phyloP scores from a whole-genome alignment of 2,113 vertebrate genomes.

The Tupaia chinensis region DNA sequence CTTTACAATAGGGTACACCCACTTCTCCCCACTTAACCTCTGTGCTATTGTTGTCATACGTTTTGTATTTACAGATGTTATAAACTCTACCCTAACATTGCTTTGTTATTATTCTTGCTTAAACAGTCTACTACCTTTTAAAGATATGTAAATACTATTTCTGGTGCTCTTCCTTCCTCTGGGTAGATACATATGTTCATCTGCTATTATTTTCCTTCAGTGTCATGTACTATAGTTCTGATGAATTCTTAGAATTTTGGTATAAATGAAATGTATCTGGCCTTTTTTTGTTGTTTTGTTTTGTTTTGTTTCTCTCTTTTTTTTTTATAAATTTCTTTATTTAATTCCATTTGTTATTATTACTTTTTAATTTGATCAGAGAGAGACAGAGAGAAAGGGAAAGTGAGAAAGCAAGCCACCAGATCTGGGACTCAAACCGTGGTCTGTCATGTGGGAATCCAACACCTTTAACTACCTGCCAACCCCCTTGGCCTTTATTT shows the following conservation, averaged over 20 bases:
- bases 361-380: no score
- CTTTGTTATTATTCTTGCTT: conserved; percentile 1
- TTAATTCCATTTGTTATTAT: no score
- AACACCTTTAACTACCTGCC: no score
- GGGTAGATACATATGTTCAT: background rate
- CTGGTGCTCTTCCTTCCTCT: background rate
- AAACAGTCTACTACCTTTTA: background rate
- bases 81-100: background rate
- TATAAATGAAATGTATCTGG: conserved; percentile 20
- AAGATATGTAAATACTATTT: conserved; percentile 43
- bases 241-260: background rate
- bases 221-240: background rate
- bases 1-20: background rate
- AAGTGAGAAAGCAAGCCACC: no score
- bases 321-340: no score
- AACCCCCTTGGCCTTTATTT: background rate
- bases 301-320: no score
- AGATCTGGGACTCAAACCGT: no score
- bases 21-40: background rate
- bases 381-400: no score
- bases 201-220: conserved; percentile 4
- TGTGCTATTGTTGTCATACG: background rate
- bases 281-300: background rate
- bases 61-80: conserved; percentile 23
- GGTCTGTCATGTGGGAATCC: no score